Conservation (phyloP, 2,888 invertebrate genomes). For the Thymelicus sylvestris region DNA sequence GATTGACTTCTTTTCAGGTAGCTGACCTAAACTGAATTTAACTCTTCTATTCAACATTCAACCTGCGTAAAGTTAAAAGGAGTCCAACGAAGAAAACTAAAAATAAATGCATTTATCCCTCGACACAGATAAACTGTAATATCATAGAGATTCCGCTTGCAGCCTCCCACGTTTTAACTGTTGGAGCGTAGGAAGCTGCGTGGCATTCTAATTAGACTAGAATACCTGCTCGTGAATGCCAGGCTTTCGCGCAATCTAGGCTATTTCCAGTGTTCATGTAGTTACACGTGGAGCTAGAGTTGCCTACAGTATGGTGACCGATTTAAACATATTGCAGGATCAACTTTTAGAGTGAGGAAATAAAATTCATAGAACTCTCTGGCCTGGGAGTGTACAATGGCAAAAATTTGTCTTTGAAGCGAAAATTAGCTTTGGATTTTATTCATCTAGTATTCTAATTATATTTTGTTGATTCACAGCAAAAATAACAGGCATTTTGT, state of each 20-base stretch:
- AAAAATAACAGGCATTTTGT: too few relatives aligned
- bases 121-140: background rate
- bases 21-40: background rate
- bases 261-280: background rate
- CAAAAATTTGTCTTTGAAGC: too few relatives aligned
- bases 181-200: conserved; percentile 1
- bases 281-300: background rate
- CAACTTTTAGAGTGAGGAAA: background rate
- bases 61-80: too few relatives aligned
- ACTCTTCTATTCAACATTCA: too few relatives aligned
- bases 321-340: background rate
- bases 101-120: too few relatives aligned
- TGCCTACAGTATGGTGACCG: background rate
- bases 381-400: too few relatives aligned
- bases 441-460: background rate
- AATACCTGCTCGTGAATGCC: conserved; percentile 3
- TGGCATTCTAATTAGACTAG: background rate
- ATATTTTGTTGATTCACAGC: too few relatives aligned
- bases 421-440: background rate
- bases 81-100: too few relatives aligned
- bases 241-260: conserved; percentile 4
- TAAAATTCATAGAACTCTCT: background rate
- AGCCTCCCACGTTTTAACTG: background rate
- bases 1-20: background rate
- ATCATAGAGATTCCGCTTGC: too few relatives aligned